Percentiles rank a stretch among this genome's conserved stretches.
Evolutionary conservation across 1,140 invertebrate species (phyloP).

Genomic region (Triops cancriformis): DNA sequence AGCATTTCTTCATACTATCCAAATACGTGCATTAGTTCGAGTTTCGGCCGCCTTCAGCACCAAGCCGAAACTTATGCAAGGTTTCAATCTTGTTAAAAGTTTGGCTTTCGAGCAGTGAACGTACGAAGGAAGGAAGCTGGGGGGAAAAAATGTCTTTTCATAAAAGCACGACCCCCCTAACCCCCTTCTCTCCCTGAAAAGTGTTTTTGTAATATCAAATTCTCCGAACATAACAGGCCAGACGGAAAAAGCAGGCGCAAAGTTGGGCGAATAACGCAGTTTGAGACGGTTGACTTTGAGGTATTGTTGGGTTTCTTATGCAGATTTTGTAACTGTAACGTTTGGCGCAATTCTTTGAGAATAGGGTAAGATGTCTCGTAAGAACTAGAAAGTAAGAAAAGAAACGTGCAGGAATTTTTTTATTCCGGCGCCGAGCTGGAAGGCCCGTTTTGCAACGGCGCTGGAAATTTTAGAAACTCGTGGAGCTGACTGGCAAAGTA

Average conservation of each 20-base stretch:
- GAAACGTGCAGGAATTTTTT: too few relatives aligned
- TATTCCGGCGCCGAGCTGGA: too few relatives aligned
- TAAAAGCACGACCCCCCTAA: not conserved
- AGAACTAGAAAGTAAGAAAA: too few relatives aligned
- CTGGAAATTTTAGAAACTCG: too few relatives aligned
- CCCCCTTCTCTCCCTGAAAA: not conserved
- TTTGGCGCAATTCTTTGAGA: too few relatives aligned
- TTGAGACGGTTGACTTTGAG: not conserved
- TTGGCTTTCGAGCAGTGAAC: not conserved
- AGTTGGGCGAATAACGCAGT: not conserved
- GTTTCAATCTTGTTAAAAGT: not conserved
- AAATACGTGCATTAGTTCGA: not conserved
- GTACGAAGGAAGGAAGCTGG: not conserved
- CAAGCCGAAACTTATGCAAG: not conserved
- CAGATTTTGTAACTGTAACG: too few relatives aligned
- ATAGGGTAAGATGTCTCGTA: too few relatives aligned
- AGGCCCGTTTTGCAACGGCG: too few relatives aligned
- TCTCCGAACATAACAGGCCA: not conserved
- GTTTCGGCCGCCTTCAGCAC: not conserved
- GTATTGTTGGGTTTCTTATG: not conserved
- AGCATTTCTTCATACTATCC: not conserved
- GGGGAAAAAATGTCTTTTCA: not conserved
- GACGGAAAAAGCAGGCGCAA: not conserved
- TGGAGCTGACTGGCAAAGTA: too few relatives aligned
- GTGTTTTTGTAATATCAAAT: slow-evolving; percentile 2